Base-by-base conservation (phyloP, 2,113 vertebrate species). In the Microtus montanus region DNA sequence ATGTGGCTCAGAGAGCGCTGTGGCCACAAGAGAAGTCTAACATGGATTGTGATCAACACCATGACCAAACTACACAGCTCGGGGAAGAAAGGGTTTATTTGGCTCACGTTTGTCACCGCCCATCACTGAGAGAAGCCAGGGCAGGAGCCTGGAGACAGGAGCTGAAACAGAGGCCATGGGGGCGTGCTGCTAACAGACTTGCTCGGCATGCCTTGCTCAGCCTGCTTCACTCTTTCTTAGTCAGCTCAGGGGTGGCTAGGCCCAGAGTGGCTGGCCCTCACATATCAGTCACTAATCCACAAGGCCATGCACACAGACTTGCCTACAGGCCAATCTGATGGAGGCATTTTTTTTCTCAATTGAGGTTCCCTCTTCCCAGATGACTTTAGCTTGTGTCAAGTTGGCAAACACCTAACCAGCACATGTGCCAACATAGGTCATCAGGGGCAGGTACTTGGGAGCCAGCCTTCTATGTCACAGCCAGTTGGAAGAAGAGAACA, bases 381-480 rank as follows among this genome's bases (percentile, higher is more conserved):
- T 83, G n/a, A 41, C n/a, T 83, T n/a, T 61, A 83, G n/a, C n/a
- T 28, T 83, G n/a, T 83, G 22, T 61, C 54, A 38, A 63, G 35
- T 17, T 38, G 54, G 38, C 35, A 63, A 38, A 63, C 38, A 28
- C 38, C 54, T 61, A 54, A 12, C 33, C 77, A 58, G 33, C 52
- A 13, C 19, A 54, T 28, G 52, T 17, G 70, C 5, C 49, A 41
- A 0, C 20, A 38, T 15, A 7, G 24, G 10, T 0, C 61, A 28
- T 1, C 35, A 35, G 80, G 26, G 17, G 13, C 33, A 10, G 2
- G 3, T 7, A 20, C 22, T 11, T 35, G 35, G 19, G 41, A 58
- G 26, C 12, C 47, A 41, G 24, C 33, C 26, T 13, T 28, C 22
- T n/a, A 17, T 1, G 24, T 22, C 1, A 1, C 15, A 0, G 22